Evolutionary conservation across 1,140 invertebrate genomes (phyloP).

Genomic region (Calycopis cecrops): DNA sequence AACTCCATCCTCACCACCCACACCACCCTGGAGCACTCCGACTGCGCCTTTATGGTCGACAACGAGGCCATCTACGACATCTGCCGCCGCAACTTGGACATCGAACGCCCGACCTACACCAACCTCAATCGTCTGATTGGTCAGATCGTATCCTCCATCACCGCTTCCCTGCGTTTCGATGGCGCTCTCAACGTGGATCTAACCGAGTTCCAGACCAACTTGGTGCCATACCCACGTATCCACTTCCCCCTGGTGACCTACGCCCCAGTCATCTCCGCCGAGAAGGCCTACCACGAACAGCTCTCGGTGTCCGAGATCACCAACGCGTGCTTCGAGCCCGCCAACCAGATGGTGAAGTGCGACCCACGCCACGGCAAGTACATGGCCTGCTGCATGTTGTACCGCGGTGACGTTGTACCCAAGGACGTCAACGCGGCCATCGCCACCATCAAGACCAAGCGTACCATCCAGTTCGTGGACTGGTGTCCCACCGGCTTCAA

Average conservation of each 20-base stretch:
- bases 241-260: slow-evolving; percentile 91
- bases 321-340: slow-evolving; percentile 91
- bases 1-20: slow-evolving; percentile 90
- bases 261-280: slow-evolving; percentile 89
- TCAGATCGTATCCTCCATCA: slow-evolving; percentile 91
- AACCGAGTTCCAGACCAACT: slow-evolving; percentile 93
- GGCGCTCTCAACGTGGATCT: slow-evolving; percentile 92
- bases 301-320: slow-evolving; percentile 91
- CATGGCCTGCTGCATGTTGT: slow-evolving; percentile 92
- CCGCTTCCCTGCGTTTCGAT: slow-evolving; percentile 91
- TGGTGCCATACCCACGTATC: slow-evolving; percentile 90
- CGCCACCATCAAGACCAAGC: slow-evolving; percentile 89
- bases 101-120: slow-evolving; percentile 88
- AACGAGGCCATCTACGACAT: slow-evolving; percentile 92
- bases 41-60: slow-evolving; percentile 93
- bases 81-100: slow-evolving; percentile 90
- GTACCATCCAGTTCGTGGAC: slow-evolving; percentile 92
- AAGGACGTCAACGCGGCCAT: slow-evolving; percentile 91
- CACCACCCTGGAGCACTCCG: slow-evolving; percentile 91
- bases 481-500: slow-evolving; percentile 94
- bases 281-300: slow-evolving; percentile 91
- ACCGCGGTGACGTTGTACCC: slow-evolving; percentile 85
- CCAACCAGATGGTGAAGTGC: slow-evolving; percentile 96
- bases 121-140: slow-evolving; percentile 88
- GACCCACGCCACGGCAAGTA: slow-evolving; percentile 92